Base-by-base conservation (phyloP, 2,797 vertebrate species). In the Mionectes olivaceus region DNA sequence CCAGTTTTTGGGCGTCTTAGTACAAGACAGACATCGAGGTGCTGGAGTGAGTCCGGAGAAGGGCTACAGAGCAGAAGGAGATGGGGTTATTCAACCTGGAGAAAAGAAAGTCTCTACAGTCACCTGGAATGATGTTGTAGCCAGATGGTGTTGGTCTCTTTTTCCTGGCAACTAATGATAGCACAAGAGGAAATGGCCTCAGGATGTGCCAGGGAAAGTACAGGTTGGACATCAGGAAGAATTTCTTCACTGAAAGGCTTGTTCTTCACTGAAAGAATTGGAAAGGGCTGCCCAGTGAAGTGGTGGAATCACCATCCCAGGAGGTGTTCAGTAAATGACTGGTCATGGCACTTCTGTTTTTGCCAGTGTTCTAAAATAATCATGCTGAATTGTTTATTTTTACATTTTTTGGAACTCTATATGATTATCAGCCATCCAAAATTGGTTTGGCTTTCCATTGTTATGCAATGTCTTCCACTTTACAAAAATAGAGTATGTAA, bases 81-180 rank as follows among this genome's bases (percentile, higher is more conserved):
- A 5, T n/a, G 16, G 4, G 7, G 16, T 1, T 37, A 7, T 43
- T 49, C 43, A 21, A 1, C 13, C 8, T n/a, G 19, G 22, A 68
- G 8, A 21, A 55, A 55, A 61, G 10, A 6, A 49, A 12, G 10
- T 28, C 21, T 14, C 23, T 13, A 17, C 18, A 41, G 2, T 3
- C 32, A 19, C 12, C 10, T 32, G 33, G 10, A 68, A 60, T 25
- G 12, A 28, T 10, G 6, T 12, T 82, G 32, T 2, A 7, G 11
- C 16, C 9, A 44, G 56, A 3, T 43, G 13, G 8, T 8, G 0
- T 56, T 18, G 6, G 7, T 9, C 28, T 49, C 19, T 44, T 83
- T 24, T 70, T 11, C 28, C 28, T 33, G 43, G 71, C 43, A 30
- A 4, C 10, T 13, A 0, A 0, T 46, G 11, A 27, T 28, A 47